Percentiles rank a stretch among this genome's conserved stretches.
Conservation (phyloP, 2,113 vertebrate species). For the Formicarius rufipectus region DNA sequence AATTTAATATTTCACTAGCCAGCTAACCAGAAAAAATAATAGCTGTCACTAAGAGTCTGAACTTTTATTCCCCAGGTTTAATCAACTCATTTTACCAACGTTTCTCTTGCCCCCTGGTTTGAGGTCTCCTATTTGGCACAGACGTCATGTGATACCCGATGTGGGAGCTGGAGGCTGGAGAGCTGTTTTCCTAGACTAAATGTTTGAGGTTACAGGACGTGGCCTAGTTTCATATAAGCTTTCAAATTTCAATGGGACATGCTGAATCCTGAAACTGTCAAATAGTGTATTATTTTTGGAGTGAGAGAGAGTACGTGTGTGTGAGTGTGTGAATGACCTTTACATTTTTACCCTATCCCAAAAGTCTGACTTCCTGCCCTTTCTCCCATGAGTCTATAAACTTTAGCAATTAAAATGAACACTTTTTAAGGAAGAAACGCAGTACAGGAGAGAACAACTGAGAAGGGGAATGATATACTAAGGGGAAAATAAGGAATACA, state of each 20-base stretch:
- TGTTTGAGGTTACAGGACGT: conserved; percentile 69
- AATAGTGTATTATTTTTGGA: conserved; percentile 76
- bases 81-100: conserved; percentile 59
- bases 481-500: neutral
- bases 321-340: conserved; percentile 70
- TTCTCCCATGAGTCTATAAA: conserved; percentile 55
- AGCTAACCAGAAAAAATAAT: conserved; percentile 58
- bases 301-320: conserved; percentile 30
- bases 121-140: conserved; percentile 61
- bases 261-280: conserved; percentile 71
- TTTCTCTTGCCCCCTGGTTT: conserved; percentile 54
- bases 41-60: conserved; percentile 48
- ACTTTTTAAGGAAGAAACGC: conserved; percentile 30
- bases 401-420: conserved; percentile 54
- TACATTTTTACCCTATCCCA: conserved; percentile 67
- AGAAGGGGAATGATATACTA: neutral
- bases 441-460: neutral
- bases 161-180: conserved; percentile 65
- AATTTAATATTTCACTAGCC: conserved; percentile 47
- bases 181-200: conserved; percentile 72
- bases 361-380: conserved; percentile 72
- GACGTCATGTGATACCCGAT: conserved; percentile 67
- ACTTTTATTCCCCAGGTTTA: conserved; percentile 52
- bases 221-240: conserved; percentile 67
- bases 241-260: conserved; percentile 74